Base-by-base conservation (phyloP, 1,140 invertebrate genomes). In the Varroa destructor region DNA sequence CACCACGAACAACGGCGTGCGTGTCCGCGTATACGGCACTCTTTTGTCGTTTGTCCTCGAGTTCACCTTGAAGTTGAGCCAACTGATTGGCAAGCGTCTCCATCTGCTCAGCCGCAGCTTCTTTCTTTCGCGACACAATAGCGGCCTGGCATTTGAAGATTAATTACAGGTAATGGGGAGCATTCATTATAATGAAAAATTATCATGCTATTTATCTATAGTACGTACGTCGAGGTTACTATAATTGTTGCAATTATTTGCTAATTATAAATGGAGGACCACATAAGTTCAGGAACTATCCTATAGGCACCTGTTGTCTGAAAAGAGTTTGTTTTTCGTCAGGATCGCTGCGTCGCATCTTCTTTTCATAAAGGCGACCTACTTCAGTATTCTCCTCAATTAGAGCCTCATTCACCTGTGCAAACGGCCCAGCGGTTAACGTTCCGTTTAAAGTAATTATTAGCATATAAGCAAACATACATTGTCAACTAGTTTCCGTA, bases 271-370 rank as follows among this genome's bases (percentile, higher is more conserved):
- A 25, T 25, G 25, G 25, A 25, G 25, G 25, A 25, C 8, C 8
- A 51, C 46, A 51, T 8, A 51, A 25, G 4, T 51, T 51, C 46
- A 3, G 46, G 8, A 3, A 51, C 8, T 51, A 51, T 51, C 8
- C 46, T 5, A 3, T 51, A 51, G 46, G 46, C 46, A 81, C 81
- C 80, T 92, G 89, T 77, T 93, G 89, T 55, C 89, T 82, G 77
- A 90, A 91, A 43, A 90, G 86, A 3, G 86, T 85, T 72, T 90
- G 82, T 79, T 89, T 89, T 78, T 91, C 89, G 75, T 86, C 83
- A 37, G 79, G 79, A 74, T 84, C 80, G 14, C 78, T 77, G 73
- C 76, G 79, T 55, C 78, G 76, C 78, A 83, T 81, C 71, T 80
- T 79, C 73, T 80, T 82, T 74, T 83, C 82, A 58, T 81, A 79